Percentiles rank a stretch among this genome's conserved stretches.
phyloP scores from a whole-genome alignment of 53 echinoderm and acorn worm genomes.

The Echinometra lucunter region DNA sequence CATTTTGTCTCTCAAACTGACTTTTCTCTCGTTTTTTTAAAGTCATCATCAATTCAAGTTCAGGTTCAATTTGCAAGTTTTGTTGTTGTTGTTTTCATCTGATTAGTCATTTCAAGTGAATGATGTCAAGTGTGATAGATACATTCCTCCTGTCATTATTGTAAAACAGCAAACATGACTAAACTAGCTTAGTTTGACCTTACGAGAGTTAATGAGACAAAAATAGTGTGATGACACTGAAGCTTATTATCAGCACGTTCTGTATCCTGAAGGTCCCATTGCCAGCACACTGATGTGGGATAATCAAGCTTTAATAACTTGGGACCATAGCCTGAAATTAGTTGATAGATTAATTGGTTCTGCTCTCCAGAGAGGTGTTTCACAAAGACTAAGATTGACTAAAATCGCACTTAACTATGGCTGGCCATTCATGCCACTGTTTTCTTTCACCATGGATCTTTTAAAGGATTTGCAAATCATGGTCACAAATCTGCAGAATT shows the following conservation, averaged over 20 bases:
- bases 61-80: too few species aligned
- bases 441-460: too few species aligned
- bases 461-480: too few species aligned
- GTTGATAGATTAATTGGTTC: background rate
- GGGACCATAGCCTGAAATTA: background rate
- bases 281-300: background rate
- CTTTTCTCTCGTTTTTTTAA: too few species aligned
- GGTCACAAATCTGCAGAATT: too few species aligned
- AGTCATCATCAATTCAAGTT: too few species aligned
- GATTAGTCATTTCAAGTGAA: background rate
- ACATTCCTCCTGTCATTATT: background rate
- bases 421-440: too few species aligned
- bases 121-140: background rate
- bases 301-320: conserved; percentile 29
- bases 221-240: conserved; percentile 11
- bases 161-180: background rate
- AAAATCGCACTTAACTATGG: too few species aligned
- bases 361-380: conserved; percentile 17
- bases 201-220: background rate
- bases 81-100: too few species aligned
- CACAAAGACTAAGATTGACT: too few species aligned
- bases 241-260: conserved; percentile 35
- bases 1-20: too few species aligned
- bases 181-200: conserved; percentile 12
- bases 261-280: background rate